Evolutionary conservation across 2,113 vertebrate species (phyloP), one percentile per base, ranked within the genome.

Genomic region (Psilopsiagon aurifrons): DNA sequence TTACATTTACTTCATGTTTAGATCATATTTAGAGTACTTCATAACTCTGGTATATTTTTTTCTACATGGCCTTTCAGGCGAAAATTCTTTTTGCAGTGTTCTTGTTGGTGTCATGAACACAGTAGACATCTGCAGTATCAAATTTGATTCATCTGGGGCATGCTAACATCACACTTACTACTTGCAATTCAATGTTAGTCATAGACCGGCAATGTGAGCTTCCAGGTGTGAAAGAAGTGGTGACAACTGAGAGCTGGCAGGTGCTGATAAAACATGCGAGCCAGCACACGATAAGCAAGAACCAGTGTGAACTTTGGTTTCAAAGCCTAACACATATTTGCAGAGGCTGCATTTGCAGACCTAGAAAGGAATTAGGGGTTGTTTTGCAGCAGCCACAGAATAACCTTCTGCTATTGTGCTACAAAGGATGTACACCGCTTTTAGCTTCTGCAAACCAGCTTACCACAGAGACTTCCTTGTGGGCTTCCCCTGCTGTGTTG

Each of bases 201-300:
- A n/a, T 1, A 83, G n/a, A 46, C 49, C 4, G 0, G 67, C 71
- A 84, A 55, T 0, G 1, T 71, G 74, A 96, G 13, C 57, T 90
- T 68, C 37, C 88, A 95, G 80, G 86, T 88, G 86, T 71, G 90
- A 94, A 94, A 93, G 77, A 63, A 91, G 73, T 52, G 83, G 80
- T 79, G 90, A 79, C 69, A 89, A 71, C 52, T 37, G 77, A 79
- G 73, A 94, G 44, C 47, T 63, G 46, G 66, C 70, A 79, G 74
- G 74, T 82, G 88, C 41, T 54, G 74, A 79, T 8, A 41, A 73
- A 63, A 43, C 3, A 35, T 49, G 51, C 41, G 60, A 94, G 24
- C 52, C 52, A 62, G 19, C 6, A 27, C 8, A 25, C 0, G 2
- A 69, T 49, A 89, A 84, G 77, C 10, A 25, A 74, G 44, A 76